Conservation (phyloP, 2,113 vertebrate genomes). For the Bujurquina vittata region DNA sequence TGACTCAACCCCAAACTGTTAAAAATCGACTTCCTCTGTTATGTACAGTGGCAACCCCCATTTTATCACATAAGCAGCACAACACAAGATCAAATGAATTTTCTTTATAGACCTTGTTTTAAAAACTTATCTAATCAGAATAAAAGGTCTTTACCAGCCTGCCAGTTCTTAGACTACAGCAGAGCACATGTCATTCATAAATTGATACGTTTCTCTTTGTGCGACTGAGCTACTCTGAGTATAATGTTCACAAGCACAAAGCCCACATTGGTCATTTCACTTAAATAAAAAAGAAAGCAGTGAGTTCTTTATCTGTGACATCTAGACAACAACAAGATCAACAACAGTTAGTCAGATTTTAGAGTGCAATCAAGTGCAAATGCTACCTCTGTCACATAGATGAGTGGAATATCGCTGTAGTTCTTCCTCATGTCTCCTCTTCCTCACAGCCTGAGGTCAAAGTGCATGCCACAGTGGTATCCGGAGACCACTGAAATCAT, state of each 20-base stretch:
- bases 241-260: background rate
- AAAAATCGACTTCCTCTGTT: background rate
- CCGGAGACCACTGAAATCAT: slow-evolving; percentile 12
- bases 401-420: slow-evolving; percentile 68
- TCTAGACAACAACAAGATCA: background rate
- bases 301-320: background rate
- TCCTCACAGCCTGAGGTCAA: slow-evolving; percentile 65
- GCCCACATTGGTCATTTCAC: background rate
- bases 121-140: background rate
- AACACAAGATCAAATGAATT: background rate
- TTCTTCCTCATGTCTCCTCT: slow-evolving; percentile 75
- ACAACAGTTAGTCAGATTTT: background rate
- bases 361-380: slow-evolving; percentile 12
- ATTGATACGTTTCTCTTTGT: background rate
- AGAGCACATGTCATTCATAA: background rate
- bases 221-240: background rate
- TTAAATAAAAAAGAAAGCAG: background rate
- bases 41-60: background rate
- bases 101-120: background rate
- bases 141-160: background rate
- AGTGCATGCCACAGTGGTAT: slow-evolving; percentile 41
- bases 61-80: background rate
- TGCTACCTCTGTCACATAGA: slow-evolving; percentile 76
- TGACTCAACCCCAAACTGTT: background rate
- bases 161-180: background rate